Conservation (phyloP, 1,140 invertebrate species). For the Camponotus vicinus region DNA sequence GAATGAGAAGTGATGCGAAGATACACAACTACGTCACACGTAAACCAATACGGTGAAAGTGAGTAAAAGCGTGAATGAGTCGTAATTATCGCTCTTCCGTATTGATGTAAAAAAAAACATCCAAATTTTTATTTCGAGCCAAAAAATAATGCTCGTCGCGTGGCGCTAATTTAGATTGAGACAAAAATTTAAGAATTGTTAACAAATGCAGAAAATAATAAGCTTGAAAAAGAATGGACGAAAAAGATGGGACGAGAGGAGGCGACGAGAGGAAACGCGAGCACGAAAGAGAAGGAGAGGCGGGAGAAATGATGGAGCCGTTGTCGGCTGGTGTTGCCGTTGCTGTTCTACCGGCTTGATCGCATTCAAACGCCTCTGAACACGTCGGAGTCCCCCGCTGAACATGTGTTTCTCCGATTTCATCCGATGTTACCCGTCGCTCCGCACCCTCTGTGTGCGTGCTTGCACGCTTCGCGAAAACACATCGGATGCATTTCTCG, state of each 20-base stretch:
- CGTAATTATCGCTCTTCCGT: background rate
- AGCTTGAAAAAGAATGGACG: background rate
- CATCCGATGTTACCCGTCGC: slow-evolving; percentile 32
- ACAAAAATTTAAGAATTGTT: background rate
- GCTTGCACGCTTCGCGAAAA: slow-evolving; percentile 32
- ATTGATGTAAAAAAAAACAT: background rate
- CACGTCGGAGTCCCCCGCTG: background rate
- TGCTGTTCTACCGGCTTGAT: slow-evolving; percentile 50
- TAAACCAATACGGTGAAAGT: slow-evolving; percentile 58
- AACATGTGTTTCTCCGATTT: slow-evolving; percentile 52
- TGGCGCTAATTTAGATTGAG: background rate
- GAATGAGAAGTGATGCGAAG: background rate
- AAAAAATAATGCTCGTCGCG: background rate
- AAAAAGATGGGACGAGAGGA: background rate
- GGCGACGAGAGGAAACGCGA: background rate
- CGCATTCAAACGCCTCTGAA: slow-evolving; percentile 57
- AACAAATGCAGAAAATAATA: background rate
- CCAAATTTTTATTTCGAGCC: background rate
- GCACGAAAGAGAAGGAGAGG: slow-evolving; percentile 8
- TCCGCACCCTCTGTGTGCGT: background rate
- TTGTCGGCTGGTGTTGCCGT: slow-evolving; percentile 29
- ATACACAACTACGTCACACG: background rate
- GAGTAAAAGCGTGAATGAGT: slow-evolving; percentile 4
- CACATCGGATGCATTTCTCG: slow-evolving; percentile 30
- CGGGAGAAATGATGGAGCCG: slow-evolving; percentile 22